Percentiles rank a stretch among this genome's conserved stretches.
Evolutionary conservation across 2,888 invertebrate genomes (phyloP).

Genomic region (Caenorhabditis zanzibari): DNA sequence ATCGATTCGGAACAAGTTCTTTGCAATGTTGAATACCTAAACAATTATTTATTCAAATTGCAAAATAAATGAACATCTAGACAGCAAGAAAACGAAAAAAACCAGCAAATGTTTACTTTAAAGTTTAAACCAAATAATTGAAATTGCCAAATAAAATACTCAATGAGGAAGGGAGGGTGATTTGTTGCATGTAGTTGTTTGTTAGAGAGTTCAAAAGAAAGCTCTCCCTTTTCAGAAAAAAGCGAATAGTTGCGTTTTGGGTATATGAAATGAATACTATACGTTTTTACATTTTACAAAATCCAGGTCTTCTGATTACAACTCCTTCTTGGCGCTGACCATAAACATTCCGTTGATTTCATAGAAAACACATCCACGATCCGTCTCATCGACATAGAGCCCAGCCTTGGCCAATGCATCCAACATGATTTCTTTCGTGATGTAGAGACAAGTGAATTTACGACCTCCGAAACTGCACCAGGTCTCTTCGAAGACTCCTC

Average conservation of each 20-base stretch:
- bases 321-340: constrained; percentile 73
- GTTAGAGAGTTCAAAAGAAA: constrained; percentile 8
- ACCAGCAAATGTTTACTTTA: constrained; percentile 49
- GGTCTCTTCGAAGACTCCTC: constrained; percentile 82
- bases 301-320: neutral
- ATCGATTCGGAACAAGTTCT: constrained; percentile 70
- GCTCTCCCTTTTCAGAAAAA: constrained; percentile 25
- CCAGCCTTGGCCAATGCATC: constrained; percentile 77
- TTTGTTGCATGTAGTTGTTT: constrained; percentile 37
- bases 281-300: constrained; percentile 32
- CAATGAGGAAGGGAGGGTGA: constrained; percentile 9
- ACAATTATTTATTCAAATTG: constrained; percentile 25
- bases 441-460: constrained; percentile 80
- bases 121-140: neutral
- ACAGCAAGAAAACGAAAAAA: constrained; percentile 12
- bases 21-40: constrained; percentile 50
- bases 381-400: constrained; percentile 70
- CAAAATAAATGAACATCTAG: constrained; percentile 18
- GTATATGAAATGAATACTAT: constrained; percentile 45
- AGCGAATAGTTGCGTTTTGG: constrained; percentile 13
- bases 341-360: constrained; percentile 82
- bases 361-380: constrained; percentile 71
- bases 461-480: constrained; percentile 82
- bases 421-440: constrained; percentile 78
- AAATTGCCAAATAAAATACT: constrained; percentile 45